Evolutionary conservation across 30 jellyfish, hydroid and myxozoan species (phyloP), one percentile per base, ranked within the genome.

Genomic region (Pelagia noctiluca): DNA sequence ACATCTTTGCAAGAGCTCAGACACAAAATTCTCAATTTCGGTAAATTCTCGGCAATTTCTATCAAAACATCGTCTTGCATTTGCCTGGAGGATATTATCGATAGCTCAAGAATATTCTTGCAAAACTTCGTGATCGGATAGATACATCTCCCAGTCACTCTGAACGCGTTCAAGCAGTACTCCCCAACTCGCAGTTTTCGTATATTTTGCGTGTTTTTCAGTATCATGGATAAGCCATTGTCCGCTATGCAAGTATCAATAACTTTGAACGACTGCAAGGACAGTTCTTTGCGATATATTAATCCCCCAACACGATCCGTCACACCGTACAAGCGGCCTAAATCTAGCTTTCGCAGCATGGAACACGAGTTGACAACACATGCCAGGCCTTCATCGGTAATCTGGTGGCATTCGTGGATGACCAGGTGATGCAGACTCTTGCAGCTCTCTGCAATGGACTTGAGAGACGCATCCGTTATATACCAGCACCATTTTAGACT

Each of bases 401-500:
- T 48, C 48, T 64, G 90, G 60, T 64, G 82, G 42, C 90, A 35
- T 50, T 80, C 82, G 29, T 75, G 48, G 24, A 64, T 70, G 47
- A 38, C 90, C 16, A 64, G 64, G 33, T 63, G 90, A 36, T 28
- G 34, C 81, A 80, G 28, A 69, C 64, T 80, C 22, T n/a, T 30
- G 81, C 90, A 80, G 72, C 64, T 63, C 33, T 47, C 67, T 57
- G 82, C 90, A 64, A 80, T 63, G 16, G 83, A 24, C 19, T 11
- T 21, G 64, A 80, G 16, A 38, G 81, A 38, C 21, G 31, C 67
- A 29, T 80, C 90, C n/a, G 90, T 80, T 1, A 80, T 22, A 49
- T 80, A 80, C 82, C 90, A 62, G 31, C 90, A 80, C 82, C 82
- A 62, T 11, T 64, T 80, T 49, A 80, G 32, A 63, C 90, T 80